Evolutionary conservation across 2,113 vertebrate species (phyloP), one percentile per base, ranked within the genome.

Genomic region (Stercorarius parasiticus): DNA sequence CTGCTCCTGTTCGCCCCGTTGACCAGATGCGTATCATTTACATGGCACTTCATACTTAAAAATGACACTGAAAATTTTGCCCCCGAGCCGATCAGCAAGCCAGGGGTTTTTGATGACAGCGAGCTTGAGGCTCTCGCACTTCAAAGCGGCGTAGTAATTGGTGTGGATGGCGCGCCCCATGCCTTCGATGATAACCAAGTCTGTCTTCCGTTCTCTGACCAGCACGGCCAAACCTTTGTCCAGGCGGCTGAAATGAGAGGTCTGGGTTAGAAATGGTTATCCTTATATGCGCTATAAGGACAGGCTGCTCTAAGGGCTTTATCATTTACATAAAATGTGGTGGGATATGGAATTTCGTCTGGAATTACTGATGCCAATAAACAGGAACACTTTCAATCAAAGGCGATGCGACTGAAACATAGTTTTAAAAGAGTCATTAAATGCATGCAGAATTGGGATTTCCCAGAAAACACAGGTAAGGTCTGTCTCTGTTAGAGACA

Each of bases 131-230:
- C 99, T 99, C 98, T 99, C 99, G 0, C 99, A 99, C 96, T 98
- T 96, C 38, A 99, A 97, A 26, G 95, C 98, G 2, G 99, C 99
- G 1, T 98, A 98, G 98, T 99, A 99, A 95, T 99, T 99, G 82
- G 99, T 99, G 98, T 99, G 99, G 71, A 99, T 99, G 64, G 99
- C 99, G 0, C 99, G 99, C 45, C 99, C 99, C 99, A 99, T 99
- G 59, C 99, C 99, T 95, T 99, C 99, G 10, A 99, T 99, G 91
- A 99, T 98, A 47, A 99, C 99, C 98, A 99, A 96, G 98, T 99
- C 99, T 0, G 99, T 99, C 49, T 98, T 95, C 1, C 99, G 98
- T 88, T 99, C 99, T 4, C 98, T 97, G 38, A 99, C 99, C 95
- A 99, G 98, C 82, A 95, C 97, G 0, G 99, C 99, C 98, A 99